phyloP scores from a whole-genome alignment of 1,140 invertebrate genomes.

The Drosophila eugracilis region DNA sequence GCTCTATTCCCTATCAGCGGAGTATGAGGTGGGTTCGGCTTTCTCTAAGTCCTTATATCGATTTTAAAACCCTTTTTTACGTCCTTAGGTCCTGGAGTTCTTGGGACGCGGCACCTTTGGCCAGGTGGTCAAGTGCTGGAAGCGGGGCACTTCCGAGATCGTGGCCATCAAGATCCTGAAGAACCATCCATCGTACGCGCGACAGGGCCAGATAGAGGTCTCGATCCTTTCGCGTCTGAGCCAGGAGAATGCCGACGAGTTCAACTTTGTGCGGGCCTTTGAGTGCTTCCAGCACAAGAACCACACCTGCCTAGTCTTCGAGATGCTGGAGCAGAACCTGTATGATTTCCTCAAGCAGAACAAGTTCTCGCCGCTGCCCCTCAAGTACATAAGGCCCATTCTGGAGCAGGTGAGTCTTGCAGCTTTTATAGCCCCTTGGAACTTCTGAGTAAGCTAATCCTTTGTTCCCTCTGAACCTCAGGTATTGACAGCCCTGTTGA shows the following conservation, averaged over 20 bases:
- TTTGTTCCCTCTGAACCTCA: slow-evolving; percentile 5
- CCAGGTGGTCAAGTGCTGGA: slow-evolving; percentile 99
- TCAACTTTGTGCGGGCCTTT: slow-evolving; percentile 99
- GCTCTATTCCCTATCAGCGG: slow-evolving; percentile 95
- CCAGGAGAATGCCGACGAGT: slow-evolving; percentile 99
- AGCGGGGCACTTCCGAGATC: slow-evolving; percentile 99
- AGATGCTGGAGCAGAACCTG: slow-evolving; percentile 99
- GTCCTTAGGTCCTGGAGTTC: slow-evolving; percentile 95
- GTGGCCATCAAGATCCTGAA: slow-evolving; percentile 99
- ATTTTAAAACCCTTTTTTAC: background rate
- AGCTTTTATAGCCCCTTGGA: no score
- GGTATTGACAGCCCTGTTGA: slow-evolving; percentile 96
- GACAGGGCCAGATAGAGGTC: slow-evolving; percentile 99
- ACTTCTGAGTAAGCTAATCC: background rate
- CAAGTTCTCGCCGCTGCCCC: slow-evolving; percentile 98
- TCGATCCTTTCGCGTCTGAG: slow-evolving; percentile 98
- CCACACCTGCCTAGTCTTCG: slow-evolving; percentile 99
- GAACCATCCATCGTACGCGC: slow-evolving; percentile 99
- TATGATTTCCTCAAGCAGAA: slow-evolving; percentile 99
- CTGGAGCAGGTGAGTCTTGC: slow-evolving; percentile 94
- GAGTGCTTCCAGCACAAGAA: slow-evolving; percentile 99
- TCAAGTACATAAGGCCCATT: slow-evolving; percentile 99
- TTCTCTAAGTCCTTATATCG: no score
- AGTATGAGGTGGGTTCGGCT: slow-evolving; percentile 90
- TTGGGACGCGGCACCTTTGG: slow-evolving; percentile 99